Evolutionary conservation across 2,888 invertebrate genomes (phyloP), one percentile per base, ranked within the genome.

Genomic region (Leistus spinibarbis): DNA sequence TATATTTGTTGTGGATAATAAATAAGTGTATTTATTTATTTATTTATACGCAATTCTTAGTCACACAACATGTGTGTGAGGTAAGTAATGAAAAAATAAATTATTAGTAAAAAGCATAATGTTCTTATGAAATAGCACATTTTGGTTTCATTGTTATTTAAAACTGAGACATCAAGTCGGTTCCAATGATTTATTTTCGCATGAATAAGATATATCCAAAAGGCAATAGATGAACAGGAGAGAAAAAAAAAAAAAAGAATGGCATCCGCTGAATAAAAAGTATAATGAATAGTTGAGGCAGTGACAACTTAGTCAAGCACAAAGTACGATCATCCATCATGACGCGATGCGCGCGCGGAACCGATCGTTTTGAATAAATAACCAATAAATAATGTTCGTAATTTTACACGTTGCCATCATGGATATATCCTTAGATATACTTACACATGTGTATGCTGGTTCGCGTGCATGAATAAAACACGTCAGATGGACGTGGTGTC

Each of bases 331-430:
- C 62, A 70, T 70, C 54, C 70, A 70, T 70, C 70, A 70, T 62
- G 17, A 23, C 19, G 70, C 19, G 70, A 62, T 62, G 63, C 54
- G 54, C 54, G 53, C 63, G 54, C 54, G 53, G 53, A 16, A n/a
- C 53, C 40, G 19, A 70, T 70, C 70, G 70, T 71, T 71, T 40
- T 56, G 71, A 71, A 71, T 71, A 71, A 71, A 71, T 71, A 71
- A 71, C 71, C 54, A 71, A 71, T 71, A 71, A 71, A 71, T 71
- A 65, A 71, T 23, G 65, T 71, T 22, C 56, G 71, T 71, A 71
- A 71, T 71, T 71, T 69, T 69, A 69, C 69, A 69, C 60, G 69
- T 60, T 69, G 24, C 56, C 71, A 64, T 71, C 24, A 54, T 40
- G n/a, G n/a, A n/a, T n/a, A n/a, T 40, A 40, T 40, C 40, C 40